Percentiles rank a stretch among this genome's conserved stretches.
Evolutionary conservation across 1,140 invertebrate genomes (phyloP).

Genomic region (Galendromus occidentalis): DNA sequence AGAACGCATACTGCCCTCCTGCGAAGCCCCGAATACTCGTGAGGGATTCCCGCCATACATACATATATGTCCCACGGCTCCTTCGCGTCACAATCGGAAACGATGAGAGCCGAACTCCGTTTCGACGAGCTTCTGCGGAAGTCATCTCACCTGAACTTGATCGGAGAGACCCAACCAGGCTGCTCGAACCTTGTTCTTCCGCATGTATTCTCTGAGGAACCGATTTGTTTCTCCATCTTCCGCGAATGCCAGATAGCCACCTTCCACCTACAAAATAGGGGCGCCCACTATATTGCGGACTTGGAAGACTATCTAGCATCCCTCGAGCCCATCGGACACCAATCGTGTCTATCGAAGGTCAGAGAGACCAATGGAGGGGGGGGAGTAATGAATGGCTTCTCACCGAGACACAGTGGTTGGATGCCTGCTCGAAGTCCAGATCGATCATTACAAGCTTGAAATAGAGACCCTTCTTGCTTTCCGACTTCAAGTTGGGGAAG

Average conservation of each 20-base stretch:
- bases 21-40: too few relatives aligned
- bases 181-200: neutral
- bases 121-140: neutral
- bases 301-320: too few relatives aligned
- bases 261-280: neutral
- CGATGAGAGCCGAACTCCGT: too few relatives aligned
- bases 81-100: too few relatives aligned
- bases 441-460: conserved; percentile 8
- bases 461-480: neutral
- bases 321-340: too few relatives aligned
- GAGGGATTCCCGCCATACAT: too few relatives aligned
- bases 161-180: neutral
- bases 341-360: too few relatives aligned
- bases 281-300: too few relatives aligned
- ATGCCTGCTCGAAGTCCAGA: neutral
- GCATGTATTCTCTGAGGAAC: neutral
- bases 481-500: neutral
- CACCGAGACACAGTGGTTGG: neutral
- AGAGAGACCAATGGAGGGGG: too few relatives aligned
- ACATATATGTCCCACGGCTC: too few relatives aligned
- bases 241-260: neutral
- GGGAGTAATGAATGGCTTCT: too few relatives aligned
- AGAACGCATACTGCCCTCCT: too few relatives aligned
- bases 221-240: conserved; percentile 1
- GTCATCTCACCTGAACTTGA: neutral